Evolutionary conservation across 1,140 invertebrate species (phyloP), one percentile per base, ranked within the genome.

Genomic region (Portunus trituberculatus): DNA sequence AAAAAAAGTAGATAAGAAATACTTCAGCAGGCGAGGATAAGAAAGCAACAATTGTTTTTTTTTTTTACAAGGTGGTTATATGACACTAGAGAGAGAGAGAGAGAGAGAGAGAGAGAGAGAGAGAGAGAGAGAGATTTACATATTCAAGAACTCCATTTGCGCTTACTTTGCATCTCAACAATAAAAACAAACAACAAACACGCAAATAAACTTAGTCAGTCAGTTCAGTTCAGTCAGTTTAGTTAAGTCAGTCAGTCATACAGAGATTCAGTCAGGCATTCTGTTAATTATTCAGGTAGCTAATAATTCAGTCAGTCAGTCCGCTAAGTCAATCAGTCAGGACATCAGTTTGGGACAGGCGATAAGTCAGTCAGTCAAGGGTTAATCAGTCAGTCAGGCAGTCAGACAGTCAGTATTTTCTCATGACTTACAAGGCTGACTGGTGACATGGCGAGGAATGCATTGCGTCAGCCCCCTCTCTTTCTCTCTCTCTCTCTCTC

Each of bases 91-190:
- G 67, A 76, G 67, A 76, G 67, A 76, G 67, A 76, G 67, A 76
- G 67, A 76, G 67, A 76, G 67, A 76, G 67, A 76, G 67, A 76
- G 67, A 76, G 67, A 76, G 67, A 76, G 67, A 76, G 67, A 76
- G 67, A 76, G 67, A 76, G 67, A 76, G 67, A 76, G 67, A 76
- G 67, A 76, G 67, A 76, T 76, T 76, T 76, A n/a, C n/a, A n/a
- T n/a, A 12, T 76, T n/a, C 25, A n/a, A 76, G 20, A 20, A 59
- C 52, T 10, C 16, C 52, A 0, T 59, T 59, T 59, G 16, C 12
- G 8, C 52, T 20, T 59, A 20, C 16, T 20, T 14, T 59, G 52
- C 16, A 59, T 59, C 52, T 14, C 52, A 59, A 14, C 52, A 59
- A 59, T 0, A 20, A 14, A 12, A 59, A 59, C 52, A 59, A 59